Evolutionary conservation across 2,888 invertebrate species (phyloP), one percentile per base, ranked within the genome.

Genomic region (Teleiodes luculella): DNA sequence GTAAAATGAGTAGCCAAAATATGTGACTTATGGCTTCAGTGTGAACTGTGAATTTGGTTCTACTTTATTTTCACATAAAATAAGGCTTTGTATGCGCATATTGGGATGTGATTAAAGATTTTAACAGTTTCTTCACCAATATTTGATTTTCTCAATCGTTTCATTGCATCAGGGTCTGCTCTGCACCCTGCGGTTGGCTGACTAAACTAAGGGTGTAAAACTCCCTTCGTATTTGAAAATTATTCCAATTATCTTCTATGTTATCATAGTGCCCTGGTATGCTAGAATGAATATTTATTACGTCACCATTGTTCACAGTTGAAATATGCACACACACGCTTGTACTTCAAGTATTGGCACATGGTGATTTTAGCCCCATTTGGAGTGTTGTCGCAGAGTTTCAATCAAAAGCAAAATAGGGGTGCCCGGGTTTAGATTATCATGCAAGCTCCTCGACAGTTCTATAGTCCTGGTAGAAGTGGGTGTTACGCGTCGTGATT

Each of bases 281-380:
- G 10, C n/a, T 13, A n/a, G 46, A 18, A 55, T 55, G 54, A 55
- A 55, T 55, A 55, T 55, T 55, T 55, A 55, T 55, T 45, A 55
- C 54, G 51, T 55, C 54, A 55, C 46, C 18, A 24, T 51, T 39
- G 37, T 53, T 39, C 47, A 4, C 30, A 11, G 28, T 30, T 41
- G 41, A 18, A n/a, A n/a, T 18, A 18, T 49, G 16, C 33, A 35
- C 35, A 11, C 33, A 35, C 20, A 10, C 48, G n/a, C 35, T 33
- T 20, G 48, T 48, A n/a, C 18, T 5, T 39, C 39, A 39, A 39
- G 39, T 16, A n/a, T 16, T 13, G 30, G 33, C 33, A 16, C 31
- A 47, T 20, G 49, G 24, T 36, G 36, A n/a, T 49, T 24, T 36
- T 35, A 45, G 24, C 39, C 10, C 39, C 39, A 39, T 6, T 6